Evolutionary conservation across 2,113 vertebrate species (phyloP).

Genomic region (Scartelaos histophorus): DNA sequence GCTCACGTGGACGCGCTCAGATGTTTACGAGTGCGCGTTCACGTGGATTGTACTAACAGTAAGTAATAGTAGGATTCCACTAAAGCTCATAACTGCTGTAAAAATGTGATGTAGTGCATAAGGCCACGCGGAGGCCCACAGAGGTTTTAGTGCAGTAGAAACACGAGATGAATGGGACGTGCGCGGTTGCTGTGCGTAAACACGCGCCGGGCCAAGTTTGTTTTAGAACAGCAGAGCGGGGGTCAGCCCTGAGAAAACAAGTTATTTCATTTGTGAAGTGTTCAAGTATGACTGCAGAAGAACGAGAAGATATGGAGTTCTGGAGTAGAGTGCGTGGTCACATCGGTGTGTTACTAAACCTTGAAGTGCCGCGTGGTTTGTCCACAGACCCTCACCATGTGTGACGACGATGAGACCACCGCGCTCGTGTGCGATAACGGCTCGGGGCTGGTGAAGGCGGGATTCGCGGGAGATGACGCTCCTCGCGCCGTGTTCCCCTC

Average conservation of each 20-base stretch:
- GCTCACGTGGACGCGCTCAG: neutral
- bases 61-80: neutral
- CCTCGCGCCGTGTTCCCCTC: constrained; percentile 77
- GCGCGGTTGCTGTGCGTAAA: neutral
- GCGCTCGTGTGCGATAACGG: constrained; percentile 74
- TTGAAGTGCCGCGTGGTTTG: neutral
- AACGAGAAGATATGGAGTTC: neutral
- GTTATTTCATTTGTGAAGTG: neutral
- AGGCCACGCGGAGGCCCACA: too few species aligned
- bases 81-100: too few species aligned
- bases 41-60: constrained; percentile 3
- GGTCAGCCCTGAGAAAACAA: neutral
- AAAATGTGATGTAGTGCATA: too few species aligned
- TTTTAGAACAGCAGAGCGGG: too few species aligned
- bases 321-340: neutral
- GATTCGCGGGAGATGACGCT: constrained; percentile 75
- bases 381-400: constrained; percentile 66
- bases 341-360: neutral
- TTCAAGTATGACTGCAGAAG: neutral
- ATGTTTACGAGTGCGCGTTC: neutral
- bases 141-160: neutral
- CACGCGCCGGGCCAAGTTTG: too few species aligned
- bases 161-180: neutral
- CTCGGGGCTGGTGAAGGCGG: constrained; percentile 73
- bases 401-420: constrained; percentile 73